Conservation (phyloP, 1,140 invertebrate species). For the Formica exsecta region DNA sequence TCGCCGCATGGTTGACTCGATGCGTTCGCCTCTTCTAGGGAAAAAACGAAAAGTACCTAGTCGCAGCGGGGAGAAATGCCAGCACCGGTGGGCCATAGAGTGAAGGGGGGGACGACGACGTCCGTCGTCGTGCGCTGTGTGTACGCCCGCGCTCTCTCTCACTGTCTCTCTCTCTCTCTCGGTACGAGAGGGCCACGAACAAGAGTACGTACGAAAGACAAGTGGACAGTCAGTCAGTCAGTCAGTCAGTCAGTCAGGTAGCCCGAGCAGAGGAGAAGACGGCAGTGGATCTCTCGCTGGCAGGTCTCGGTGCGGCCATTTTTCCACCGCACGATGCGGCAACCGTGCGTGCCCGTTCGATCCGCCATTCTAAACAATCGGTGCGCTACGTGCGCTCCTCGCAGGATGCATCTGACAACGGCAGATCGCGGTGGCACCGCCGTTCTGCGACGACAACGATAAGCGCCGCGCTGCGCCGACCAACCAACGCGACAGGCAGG, state of each 20-base stretch:
- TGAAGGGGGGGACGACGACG: constrained; percentile 23
- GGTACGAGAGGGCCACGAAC: background rate
- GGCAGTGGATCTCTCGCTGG: constrained; percentile 27
- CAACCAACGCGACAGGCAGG: too few relatives aligned
- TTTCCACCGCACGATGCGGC: constrained; percentile 89
- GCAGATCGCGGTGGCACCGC: constrained; percentile 82
- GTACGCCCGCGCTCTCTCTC: background rate
- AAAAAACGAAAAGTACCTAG: constrained; percentile 57
- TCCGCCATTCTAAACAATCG: constrained; percentile 90
- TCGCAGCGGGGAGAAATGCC: background rate
- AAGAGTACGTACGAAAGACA: background rate
- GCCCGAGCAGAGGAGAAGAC: constrained; percentile 18
- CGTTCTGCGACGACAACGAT: constrained; percentile 65
- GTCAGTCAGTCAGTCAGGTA: constrained; percentile 30
- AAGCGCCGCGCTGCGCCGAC: constrained; percentile 49
- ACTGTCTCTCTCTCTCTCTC: too few relatives aligned
- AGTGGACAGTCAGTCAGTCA: constrained; percentile 20
- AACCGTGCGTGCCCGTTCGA: constrained; percentile 88
- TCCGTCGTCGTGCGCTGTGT: background rate
- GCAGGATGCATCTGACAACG: constrained; percentile 86
- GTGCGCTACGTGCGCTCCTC: constrained; percentile 86
- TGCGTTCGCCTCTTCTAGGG: constrained; percentile 16
- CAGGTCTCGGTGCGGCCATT: constrained; percentile 88
- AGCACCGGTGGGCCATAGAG: too few relatives aligned
- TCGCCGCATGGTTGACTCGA: background rate